A percentile compares a stretch with the other conserved stretches of the same genome.
These are phyloP conservation scores for Mycetomoellerius zeteki DNA, from an alignment of 1,140 invertebrate species.

Conservation along the genomic window DNA sequence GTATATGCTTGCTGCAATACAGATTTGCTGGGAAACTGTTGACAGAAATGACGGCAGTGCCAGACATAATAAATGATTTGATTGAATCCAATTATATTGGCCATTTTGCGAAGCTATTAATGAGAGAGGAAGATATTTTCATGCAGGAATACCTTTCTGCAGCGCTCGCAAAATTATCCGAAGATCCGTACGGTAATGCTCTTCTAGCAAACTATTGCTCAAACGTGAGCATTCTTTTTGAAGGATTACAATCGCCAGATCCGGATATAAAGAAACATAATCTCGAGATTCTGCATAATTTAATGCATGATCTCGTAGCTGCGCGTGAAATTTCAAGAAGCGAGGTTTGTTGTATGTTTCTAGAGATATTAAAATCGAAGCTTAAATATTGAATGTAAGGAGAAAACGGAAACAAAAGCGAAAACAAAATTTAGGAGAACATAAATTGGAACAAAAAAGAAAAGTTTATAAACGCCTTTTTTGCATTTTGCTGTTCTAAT, in stretches of 20 bases:
- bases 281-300: slow-evolving; percentile 81
- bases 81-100: slow-evolving; percentile 70
- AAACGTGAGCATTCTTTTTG: slow-evolving; percentile 75
- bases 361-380: too few relatives aligned
- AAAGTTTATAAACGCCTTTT: too few relatives aligned
- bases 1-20: slow-evolving; percentile 44
- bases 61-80: slow-evolving; percentile 75
- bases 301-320: slow-evolving; percentile 76
- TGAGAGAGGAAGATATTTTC: slow-evolving; percentile 78
- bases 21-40: slow-evolving; percentile 82
- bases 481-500: too few relatives aligned
- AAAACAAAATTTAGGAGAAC: too few relatives aligned
- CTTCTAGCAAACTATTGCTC: slow-evolving; percentile 72
- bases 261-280: slow-evolving; percentile 83
- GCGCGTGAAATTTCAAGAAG: slow-evolving; percentile 16
- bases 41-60: slow-evolving; percentile 79
- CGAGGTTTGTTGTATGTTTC: slow-evolving; percentile 44
- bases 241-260: slow-evolving; percentile 77
- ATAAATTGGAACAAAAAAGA: too few relatives aligned
- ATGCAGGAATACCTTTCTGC: slow-evolving; percentile 82
- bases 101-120: slow-evolving; percentile 73
- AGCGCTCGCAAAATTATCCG: slow-evolving; percentile 80
- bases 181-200: slow-evolving; percentile 73
- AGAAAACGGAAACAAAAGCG: too few relatives aligned
- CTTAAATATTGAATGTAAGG: too few relatives aligned